Conservation (phyloP, 2,888 invertebrate genomes). For the Horisme vitalbata region DNA sequence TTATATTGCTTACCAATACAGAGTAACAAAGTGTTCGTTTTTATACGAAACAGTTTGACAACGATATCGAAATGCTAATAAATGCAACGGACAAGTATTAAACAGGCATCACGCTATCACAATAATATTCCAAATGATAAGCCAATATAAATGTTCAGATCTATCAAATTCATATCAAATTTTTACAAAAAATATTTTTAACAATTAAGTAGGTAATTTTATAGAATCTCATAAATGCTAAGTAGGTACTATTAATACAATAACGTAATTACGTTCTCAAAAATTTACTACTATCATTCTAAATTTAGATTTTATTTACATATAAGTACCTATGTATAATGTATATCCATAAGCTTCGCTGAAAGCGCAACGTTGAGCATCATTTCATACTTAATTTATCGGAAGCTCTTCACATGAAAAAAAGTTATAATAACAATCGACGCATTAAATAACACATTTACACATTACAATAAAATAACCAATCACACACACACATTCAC, state of each 20-base stretch:
- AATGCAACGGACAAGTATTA: constrained; percentile 74
- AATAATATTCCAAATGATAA: constrained; percentile 61
- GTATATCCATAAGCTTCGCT: constrained; percentile 69
- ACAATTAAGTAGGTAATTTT: constrained; percentile 68
- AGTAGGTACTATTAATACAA: constrained; percentile 75
- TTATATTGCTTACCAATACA: constrained; percentile 81
- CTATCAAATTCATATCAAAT: constrained; percentile 65
- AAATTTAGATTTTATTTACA: constrained; percentile 79
- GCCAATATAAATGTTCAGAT: constrained; percentile 73
- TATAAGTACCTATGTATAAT: constrained; percentile 47
- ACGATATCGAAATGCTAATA: constrained; percentile 78
- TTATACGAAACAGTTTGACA: constrained; percentile 69
- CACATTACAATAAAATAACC: constrained; percentile 66
- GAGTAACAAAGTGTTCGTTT: constrained; percentile 76
- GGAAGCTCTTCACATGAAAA: constrained; percentile 61
- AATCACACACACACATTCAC: constrained; percentile 69
- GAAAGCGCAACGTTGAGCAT: constrained; percentile 81
- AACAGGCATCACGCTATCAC: constrained; percentile 78
- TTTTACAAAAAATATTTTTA: constrained; percentile 72
- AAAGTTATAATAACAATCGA: constrained; percentile 68
- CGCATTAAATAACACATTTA: constrained; percentile 79
- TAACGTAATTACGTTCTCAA: constrained; percentile 62
- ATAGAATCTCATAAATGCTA: constrained; percentile 78
- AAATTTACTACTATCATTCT: constrained; percentile 69
- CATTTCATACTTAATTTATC: constrained; percentile 57